These are phyloP conservation scores for Chelon labrosus DNA, from an alignment of 2,797 vertebrate genomes.

Conservation along the genomic window DNA sequence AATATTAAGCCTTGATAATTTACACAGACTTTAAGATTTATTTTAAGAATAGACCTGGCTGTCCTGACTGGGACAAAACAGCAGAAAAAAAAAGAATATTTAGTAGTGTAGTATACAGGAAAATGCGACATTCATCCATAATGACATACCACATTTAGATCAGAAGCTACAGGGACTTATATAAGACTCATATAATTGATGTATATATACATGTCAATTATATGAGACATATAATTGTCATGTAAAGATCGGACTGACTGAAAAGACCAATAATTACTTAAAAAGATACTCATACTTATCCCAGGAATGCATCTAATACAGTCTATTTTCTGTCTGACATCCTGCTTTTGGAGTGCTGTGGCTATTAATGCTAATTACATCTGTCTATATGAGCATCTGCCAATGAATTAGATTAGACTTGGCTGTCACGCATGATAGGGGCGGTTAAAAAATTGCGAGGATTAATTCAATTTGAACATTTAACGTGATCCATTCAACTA, in stretches of 20 bases:
- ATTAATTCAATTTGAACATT: slow-evolving; percentile 57
- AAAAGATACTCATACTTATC: background rate
- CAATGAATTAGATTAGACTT: slow-evolving; percentile 35
- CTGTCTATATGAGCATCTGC: slow-evolving; percentile 17
- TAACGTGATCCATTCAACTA: slow-evolving; percentile 36
- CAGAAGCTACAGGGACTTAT: too few relatives aligned
- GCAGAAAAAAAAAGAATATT: too few relatives aligned
- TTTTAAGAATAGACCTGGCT: background rate
- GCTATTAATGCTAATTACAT: slow-evolving; percentile 40
- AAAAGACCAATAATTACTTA: background rate
- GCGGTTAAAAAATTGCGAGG: background rate
- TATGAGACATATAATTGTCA: background rate
- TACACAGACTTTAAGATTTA: background rate
- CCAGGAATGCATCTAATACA: background rate
- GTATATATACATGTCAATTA: too few relatives aligned
- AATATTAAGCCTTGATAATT: background rate
- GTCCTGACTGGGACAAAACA: too few relatives aligned
- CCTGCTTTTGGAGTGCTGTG: slow-evolving; percentile 8
- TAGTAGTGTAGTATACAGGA: too few relatives aligned
- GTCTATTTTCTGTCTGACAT: slow-evolving; percentile 18
- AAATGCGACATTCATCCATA: too few relatives aligned
- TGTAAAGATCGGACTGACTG: background rate
- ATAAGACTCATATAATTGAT: too few relatives aligned
- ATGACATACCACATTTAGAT: too few relatives aligned
- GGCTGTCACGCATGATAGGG: slow-evolving; percentile 25